Percentiles rank a stretch among this genome's conserved stretches.
These are phyloP conservation scores for Hesperophylax magnus DNA, from an alignment of 1,140 invertebrate genomes.

Conservation along the genomic window DNA sequence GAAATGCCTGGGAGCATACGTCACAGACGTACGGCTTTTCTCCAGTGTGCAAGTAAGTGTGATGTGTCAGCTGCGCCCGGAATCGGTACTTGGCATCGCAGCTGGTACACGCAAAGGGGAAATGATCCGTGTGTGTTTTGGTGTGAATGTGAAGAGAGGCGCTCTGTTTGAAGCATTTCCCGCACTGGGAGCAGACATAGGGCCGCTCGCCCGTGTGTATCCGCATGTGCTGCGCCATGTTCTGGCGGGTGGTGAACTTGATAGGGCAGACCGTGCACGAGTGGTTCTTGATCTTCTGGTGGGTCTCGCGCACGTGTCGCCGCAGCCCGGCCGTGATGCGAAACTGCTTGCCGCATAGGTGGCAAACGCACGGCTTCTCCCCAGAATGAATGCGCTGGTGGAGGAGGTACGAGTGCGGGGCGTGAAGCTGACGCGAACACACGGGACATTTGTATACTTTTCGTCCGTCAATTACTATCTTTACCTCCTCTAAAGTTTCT, in stretches of 20 bases:
- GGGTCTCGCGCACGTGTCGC: constrained; percentile 76
- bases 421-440: constrained; percentile 75
- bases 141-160: constrained; percentile 64
- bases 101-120: constrained; percentile 73
- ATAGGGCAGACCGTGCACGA: constrained; percentile 70
- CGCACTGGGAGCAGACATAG: constrained; percentile 73
- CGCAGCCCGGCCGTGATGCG: constrained; percentile 74
- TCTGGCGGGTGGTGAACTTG: constrained; percentile 71
- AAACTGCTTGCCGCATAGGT: constrained; percentile 83
- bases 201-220: constrained; percentile 78
- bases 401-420: constrained; percentile 73
- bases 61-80: constrained; percentile 71
- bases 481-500: constrained; percentile 35
- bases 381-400: constrained; percentile 79
- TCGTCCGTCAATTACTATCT: constrained; percentile 17
- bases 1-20: constrained; percentile 73
- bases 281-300: constrained; percentile 73
- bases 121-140: constrained; percentile 71
- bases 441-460: constrained; percentile 70
- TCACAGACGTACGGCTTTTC: constrained; percentile 78
- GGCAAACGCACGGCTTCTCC: constrained; percentile 81
- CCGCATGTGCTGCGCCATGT: constrained; percentile 74
- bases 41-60: constrained; percentile 76
- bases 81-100: constrained; percentile 77
- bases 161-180: constrained; percentile 66